Evolutionary conservation across 2,797 vertebrate species (phyloP), one percentile per base, ranked within the genome.

Genomic region (Apogon talboti): DNA sequence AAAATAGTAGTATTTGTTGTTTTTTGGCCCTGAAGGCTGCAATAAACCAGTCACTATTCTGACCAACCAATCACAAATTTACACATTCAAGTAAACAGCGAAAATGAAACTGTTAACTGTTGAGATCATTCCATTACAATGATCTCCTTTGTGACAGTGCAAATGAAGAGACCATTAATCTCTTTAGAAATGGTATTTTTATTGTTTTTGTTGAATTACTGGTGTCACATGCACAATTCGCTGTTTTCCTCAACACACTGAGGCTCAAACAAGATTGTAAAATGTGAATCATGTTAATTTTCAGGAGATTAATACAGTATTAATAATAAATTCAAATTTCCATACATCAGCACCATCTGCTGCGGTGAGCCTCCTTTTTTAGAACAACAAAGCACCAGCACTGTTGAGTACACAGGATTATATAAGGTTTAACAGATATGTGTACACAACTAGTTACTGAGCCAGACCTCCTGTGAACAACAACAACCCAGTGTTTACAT

Each of bases 381-480:
- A 64, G 59, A 75, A 78, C 55, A 79, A 16, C 19, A 59, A 9
- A 5, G 45, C 35, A 51, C 35, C 35, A 57, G 13, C 55, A 49
- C 41, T 42, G 60, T 47, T 44, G 10, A 59, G 33, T 35, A 67
- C 54, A 53, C 11, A 35, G 68, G 64, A 73, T 70, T 68, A 61
- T 49, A 33, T 45, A 3, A 45, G 45, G 52, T 55, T 64, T 24
- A 48, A 45, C 44, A 41, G 30, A 13, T 41, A 50, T 21, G 18
- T 59, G 38, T 15, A 55, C 16, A 15, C 50, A 14, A 12, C 16
- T 45, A 68, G 21, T 15, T 15, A 9, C 14, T 13, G 33, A 16
- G 33, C 13, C n/a, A 10, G 4, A 11, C 18, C 2, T 40, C 28
- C n/a, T 43, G 9, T 21, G 40, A 47, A 33, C n/a, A 55, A 0